phyloP scores from a whole-genome alignment of 1,140 invertebrate genomes.

The Agrilus planipennis region DNA sequence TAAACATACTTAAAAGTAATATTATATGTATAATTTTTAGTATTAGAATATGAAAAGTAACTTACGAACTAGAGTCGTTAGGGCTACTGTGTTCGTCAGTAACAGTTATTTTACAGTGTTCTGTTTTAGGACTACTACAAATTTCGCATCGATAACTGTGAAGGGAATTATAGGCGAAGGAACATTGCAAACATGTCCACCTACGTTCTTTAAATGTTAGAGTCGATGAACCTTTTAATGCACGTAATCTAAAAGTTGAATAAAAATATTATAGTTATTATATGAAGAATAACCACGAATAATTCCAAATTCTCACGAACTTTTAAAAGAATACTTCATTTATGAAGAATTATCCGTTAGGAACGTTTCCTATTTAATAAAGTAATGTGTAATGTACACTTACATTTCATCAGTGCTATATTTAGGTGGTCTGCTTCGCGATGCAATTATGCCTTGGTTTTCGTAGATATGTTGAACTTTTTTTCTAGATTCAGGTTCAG shows the following conservation, averaged over 20 bases:
- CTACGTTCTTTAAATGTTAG: slow-evolving; percentile 42
- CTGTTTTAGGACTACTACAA: slow-evolving; percentile 52
- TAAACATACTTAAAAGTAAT: too few species aligned
- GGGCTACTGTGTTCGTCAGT: slow-evolving; percentile 40
- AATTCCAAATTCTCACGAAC: too few species aligned
- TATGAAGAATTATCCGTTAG: too few species aligned
- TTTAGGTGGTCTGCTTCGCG: slow-evolving; percentile 32
- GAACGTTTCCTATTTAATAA: too few species aligned
- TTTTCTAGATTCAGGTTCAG: slow-evolving; percentile 32
- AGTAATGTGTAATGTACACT: too few species aligned
- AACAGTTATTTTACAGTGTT: slow-evolving; percentile 55
- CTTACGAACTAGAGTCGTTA: slow-evolving; percentile 3
- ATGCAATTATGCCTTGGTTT: slow-evolving; percentile 30
- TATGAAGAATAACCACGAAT: too few species aligned
- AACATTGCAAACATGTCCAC: slow-evolving; percentile 80
- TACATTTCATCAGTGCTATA: slow-evolving; percentile 26
- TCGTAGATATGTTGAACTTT: slow-evolving; percentile 27
- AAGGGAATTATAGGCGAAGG: slow-evolving; percentile 75
- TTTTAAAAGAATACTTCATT: too few species aligned
- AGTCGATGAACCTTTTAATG: slow-evolving; percentile 16
- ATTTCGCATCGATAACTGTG: slow-evolving; percentile 68
- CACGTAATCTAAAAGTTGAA: slow-evolving; percentile 16
- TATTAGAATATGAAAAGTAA: not conserved
- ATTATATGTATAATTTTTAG: not conserved
- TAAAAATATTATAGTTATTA: not conserved